These are phyloP conservation scores for Lymantria dispar DNA, from an alignment of 2,888 invertebrate genomes.

Conservation along the genomic window DNA sequence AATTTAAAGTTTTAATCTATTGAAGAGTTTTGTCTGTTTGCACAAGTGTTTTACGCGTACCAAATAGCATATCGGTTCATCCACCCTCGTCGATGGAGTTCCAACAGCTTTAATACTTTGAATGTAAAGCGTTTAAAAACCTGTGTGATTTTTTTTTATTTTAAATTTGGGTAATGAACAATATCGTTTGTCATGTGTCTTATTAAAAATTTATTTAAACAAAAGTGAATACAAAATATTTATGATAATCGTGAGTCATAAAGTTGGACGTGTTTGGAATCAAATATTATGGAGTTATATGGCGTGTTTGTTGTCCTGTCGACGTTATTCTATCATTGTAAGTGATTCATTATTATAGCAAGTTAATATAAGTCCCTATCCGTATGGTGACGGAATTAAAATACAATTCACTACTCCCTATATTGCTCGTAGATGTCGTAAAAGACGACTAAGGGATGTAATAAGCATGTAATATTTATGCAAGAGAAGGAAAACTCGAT, in stretches of 20 bases:
- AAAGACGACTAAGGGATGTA: too few species aligned
- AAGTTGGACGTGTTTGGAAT: slow-evolving; percentile 30
- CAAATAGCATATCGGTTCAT: slow-evolving; percentile 41
- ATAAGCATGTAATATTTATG: too few species aligned
- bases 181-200: slow-evolving; percentile 17
- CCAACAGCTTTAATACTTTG: not conserved
- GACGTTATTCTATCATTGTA: slow-evolving; percentile 42
- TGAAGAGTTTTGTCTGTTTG: slow-evolving; percentile 36
- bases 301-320: slow-evolving; percentile 37
- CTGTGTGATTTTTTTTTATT: not conserved
- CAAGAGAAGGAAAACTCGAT: too few species aligned
- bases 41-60: slow-evolving; percentile 43
- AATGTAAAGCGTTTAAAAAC: slow-evolving; percentile 11
- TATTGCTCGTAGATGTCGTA: too few species aligned
- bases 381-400: too few species aligned
- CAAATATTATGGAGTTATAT: slow-evolving; percentile 45
- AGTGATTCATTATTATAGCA: slow-evolving; percentile 34
- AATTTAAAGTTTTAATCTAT: not conserved
- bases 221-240: slow-evolving; percentile 7
- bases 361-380: too few species aligned
- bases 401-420: too few species aligned
- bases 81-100: slow-evolving; percentile 24
- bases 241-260: slow-evolving; percentile 28
- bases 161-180: not conserved
- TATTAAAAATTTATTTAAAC: slow-evolving; percentile 4